phyloP scores from a whole-genome alignment of 2,888 invertebrate genomes.

The Acanthosepion lycidas region DNA sequence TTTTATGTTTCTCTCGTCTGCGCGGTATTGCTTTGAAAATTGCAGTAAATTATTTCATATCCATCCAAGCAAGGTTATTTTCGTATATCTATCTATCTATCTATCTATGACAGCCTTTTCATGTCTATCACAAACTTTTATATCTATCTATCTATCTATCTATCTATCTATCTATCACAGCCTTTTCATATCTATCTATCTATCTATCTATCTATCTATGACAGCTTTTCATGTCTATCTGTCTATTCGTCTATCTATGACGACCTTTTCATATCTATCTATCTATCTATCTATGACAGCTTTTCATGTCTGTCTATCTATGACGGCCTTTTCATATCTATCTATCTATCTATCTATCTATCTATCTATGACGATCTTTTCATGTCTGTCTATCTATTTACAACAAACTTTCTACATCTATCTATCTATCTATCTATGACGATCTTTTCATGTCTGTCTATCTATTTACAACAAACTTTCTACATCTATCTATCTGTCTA shows the following conservation, averaged over 20 bases:
- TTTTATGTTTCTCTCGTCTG: no score
- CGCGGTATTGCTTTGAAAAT: no score
- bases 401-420: background rate
- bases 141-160: background rate
- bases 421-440: background rate
- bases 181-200: background rate
- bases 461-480: no score
- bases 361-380: background rate
- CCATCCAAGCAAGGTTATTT: no score
- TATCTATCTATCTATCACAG: background rate
- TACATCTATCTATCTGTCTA: no score
- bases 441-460: background rate
- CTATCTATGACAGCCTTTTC: no score
- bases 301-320: background rate
- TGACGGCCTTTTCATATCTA: no score
- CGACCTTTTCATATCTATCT: background rate
- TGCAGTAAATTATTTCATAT: no score
- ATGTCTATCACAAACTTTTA: no score
- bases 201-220: background rate
- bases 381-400: background rate
- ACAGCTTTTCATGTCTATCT: background rate
- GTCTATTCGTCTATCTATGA: no score
- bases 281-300: background rate
- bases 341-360: background rate
- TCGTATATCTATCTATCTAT: no score